Conservation (phyloP, 1,140 invertebrate genomes). For the Centruroides vittatus region DNA sequence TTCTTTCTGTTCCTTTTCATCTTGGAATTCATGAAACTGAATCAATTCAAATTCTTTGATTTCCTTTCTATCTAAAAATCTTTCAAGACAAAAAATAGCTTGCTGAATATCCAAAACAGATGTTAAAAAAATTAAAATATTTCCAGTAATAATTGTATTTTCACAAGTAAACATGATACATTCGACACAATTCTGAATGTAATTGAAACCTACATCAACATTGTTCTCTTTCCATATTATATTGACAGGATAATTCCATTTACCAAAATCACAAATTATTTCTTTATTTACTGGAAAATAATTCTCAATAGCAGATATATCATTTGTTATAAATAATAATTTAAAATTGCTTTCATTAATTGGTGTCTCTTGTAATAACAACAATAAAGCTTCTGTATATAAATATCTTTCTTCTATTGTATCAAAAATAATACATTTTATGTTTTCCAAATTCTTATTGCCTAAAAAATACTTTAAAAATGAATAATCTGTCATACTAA, state of each 20-base stretch:
- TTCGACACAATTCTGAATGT: slow-evolving; percentile 63
- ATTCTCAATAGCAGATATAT: slow-evolving; percentile 75
- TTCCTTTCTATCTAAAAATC: no score
- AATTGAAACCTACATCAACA: slow-evolving; percentile 66
- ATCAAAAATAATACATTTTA: slow-evolving; percentile 72
- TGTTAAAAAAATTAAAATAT: slow-evolving; percentile 87
- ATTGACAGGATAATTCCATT: slow-evolving; percentile 65
- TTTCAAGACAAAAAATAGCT: slow-evolving; percentile 28
- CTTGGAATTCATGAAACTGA: slow-evolving; percentile 40
- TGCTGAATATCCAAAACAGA: slow-evolving; percentile 80
- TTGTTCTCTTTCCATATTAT: slow-evolving; percentile 58
- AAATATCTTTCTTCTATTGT: slow-evolving; percentile 94
- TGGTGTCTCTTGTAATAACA: slow-evolving; percentile 61
- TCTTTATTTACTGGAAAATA: slow-evolving; percentile 56
- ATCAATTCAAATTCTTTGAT: background rate
- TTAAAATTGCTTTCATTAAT: slow-evolving; percentile 79
- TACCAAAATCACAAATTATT: slow-evolving; percentile 73
- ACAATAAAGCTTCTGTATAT: slow-evolving; percentile 83
- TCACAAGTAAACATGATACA: slow-evolving; percentile 69
- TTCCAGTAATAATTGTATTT: slow-evolving; percentile 52
- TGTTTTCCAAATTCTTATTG: slow-evolving; percentile 53
- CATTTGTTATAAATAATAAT: slow-evolving; percentile 94
- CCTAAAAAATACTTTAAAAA: slow-evolving; percentile 70
- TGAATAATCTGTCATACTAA: slow-evolving; percentile 93
- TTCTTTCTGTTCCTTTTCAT: slow-evolving; percentile 38